Base-by-base conservation (phyloP, 2,797 vertebrate species). In the Tenualosa thibaudeaui region DNA sequence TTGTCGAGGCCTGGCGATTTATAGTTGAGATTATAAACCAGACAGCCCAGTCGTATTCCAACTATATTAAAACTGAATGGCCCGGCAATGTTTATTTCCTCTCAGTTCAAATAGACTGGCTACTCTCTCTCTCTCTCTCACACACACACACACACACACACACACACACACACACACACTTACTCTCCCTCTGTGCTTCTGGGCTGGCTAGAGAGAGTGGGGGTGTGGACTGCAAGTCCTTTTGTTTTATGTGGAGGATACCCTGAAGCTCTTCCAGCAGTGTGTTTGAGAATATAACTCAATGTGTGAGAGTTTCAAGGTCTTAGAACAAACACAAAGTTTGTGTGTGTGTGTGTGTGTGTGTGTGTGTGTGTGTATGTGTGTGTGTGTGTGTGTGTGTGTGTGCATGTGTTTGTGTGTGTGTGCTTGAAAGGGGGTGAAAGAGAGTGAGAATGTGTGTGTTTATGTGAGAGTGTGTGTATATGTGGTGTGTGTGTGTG, bases 61-160 rank as follows among this genome's bases (percentile, higher is more conserved):
- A 88, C 88, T 86, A 86, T 87, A 87, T 91, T 91, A 91, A 89
- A 90, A 90, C 82, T 89, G 89, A 86, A 88, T 88, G 68, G 75
- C 81, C 81, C 58, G 82, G 81, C 84, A 78, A 81, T 62, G 83
- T 89, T 90, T 89, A 88, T 89, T 88, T 89, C 87, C 78, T 83
- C 84, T 84, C 85, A 65, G 83, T 88, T 86, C 85, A 90, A 88
- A 87, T 7, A 46, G 65, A 50, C 49, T 65, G 65, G 22, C 83
- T 65, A n/a, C 24, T 56, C 54, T 7, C 54, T 7, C 12, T 56
- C 54, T 7, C 54, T 7, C 54, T 7, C 54, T 7, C 54, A 1
- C 54, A 1, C 46, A 1, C 46, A 1, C 46, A 1, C 46, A 1
- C 46, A 46, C 46, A 46, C 46, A 46, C 46, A 46, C 46, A 46